Percentiles rank a stretch among this genome's conserved stretches.
These are phyloP conservation scores for Megaceryle alcyon DNA, from an alignment of 2,797 vertebrate genomes.

Conservation along the genomic window DNA sequence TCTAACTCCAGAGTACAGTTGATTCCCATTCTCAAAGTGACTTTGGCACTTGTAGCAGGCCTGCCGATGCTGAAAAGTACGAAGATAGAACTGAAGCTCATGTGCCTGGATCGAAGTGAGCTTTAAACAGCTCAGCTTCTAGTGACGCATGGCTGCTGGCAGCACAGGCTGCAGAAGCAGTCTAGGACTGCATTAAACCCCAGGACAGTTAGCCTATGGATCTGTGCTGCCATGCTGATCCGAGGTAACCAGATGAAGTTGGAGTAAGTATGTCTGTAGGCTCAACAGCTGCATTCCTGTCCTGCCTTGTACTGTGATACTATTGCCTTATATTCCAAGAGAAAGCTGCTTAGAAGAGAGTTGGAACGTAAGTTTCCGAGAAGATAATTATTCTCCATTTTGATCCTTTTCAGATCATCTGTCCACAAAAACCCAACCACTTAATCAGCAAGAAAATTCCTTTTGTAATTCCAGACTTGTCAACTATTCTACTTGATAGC, in stretches of 20 bases:
- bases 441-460: conserved; percentile 43
- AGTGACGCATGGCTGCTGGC: not conserved
- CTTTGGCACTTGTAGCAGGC: not conserved
- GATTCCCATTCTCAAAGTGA: not conserved
- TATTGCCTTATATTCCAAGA: not conserved
- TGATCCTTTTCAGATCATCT: conserved; percentile 30
- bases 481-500: not conserved
- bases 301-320: not conserved
- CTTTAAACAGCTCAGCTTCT: not conserved
- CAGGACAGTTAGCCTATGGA: not conserved
- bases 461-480: not conserved
- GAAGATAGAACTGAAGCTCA: not conserved
- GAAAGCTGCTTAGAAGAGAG: not conserved
- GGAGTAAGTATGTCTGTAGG: not conserved
- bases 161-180: not conserved
- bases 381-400: not conserved
- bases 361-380: not conserved
- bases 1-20: not conserved
- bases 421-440: not conserved
- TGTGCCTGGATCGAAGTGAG: not conserved
- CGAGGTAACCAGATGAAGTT: not conserved
- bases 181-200: not conserved
- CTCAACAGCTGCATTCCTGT: not conserved
- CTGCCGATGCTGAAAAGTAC: not conserved
- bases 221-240: not conserved